Conservation (phyloP, 2,113 vertebrate genomes). For the Chascanopsetta lugubris region DNA sequence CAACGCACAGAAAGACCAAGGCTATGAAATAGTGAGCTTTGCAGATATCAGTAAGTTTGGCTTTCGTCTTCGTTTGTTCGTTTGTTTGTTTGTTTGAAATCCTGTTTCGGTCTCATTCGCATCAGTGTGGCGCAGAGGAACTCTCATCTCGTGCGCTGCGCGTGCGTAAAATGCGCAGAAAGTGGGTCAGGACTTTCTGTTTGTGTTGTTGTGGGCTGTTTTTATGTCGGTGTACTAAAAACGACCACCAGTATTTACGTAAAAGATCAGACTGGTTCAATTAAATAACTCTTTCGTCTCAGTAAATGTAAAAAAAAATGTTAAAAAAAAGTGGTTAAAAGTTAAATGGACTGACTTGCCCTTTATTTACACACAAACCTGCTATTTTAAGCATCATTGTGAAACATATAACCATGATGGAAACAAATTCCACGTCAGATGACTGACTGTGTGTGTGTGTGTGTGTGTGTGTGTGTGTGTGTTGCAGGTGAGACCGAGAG, state of each 20-base stretch:
- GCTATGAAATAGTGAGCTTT: constrained; percentile 95
- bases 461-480: constrained; percentile 33
- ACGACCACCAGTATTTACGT: too few relatives aligned
- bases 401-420: too few relatives aligned
- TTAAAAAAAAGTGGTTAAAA: neutral
- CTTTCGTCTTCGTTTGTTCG: constrained; percentile 10
- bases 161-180: neutral
- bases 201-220: neutral
- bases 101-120: neutral
- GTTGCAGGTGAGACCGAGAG: constrained; percentile 63
- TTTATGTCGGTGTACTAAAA: too few relatives aligned
- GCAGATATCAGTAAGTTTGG: constrained; percentile 88
- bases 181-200: neutral
- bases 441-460: too few relatives aligned
- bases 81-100: neutral
- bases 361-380: too few relatives aligned
- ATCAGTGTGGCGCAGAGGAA: neutral
- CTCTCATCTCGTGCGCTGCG: neutral
- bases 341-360: neutral
- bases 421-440: too few relatives aligned
- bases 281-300: too few relatives aligned
- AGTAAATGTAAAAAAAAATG: too few relatives aligned
- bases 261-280: too few relatives aligned
- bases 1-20: constrained; percentile 74
- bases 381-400: too few relatives aligned